Evolutionary conservation across 1,140 invertebrate genomes (phyloP).

Genomic region (Drosophila pseudoananassae): DNA sequence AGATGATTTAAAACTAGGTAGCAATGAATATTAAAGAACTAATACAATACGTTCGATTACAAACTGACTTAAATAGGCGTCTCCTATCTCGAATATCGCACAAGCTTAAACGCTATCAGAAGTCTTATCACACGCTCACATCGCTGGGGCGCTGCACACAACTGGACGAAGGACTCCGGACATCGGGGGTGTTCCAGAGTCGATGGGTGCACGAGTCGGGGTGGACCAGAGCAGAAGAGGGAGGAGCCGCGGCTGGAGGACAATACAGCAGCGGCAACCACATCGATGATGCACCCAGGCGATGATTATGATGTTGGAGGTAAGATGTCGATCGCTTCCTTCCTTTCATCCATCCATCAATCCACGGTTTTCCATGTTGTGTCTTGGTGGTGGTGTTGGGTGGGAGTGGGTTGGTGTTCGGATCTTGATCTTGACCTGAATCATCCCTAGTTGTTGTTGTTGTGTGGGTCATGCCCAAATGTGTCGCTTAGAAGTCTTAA

Average conservation of each 20-base stretch:
- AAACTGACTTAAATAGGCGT: slow-evolving; percentile 77
- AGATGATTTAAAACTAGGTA: slow-evolving; percentile 67
- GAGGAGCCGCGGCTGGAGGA: slow-evolving; percentile 76
- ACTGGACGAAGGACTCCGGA: slow-evolving; percentile 19
- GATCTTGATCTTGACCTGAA: slow-evolving; percentile 35
- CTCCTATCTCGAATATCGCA: slow-evolving; percentile 53
- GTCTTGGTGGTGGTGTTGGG: slow-evolving; percentile 16
- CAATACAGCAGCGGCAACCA: slow-evolving; percentile 78
- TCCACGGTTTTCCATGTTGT: slow-evolving; percentile 32
- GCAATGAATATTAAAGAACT: slow-evolving; percentile 71
- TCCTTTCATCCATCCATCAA: slow-evolving; percentile 41
- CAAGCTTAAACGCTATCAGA: slow-evolving; percentile 73
- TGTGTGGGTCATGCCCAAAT: slow-evolving; percentile 66
- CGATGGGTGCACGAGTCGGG: slow-evolving; percentile 69
- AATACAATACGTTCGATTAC: slow-evolving; percentile 79
- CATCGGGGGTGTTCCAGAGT: slow-evolving; percentile 34
- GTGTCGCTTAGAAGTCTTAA: slow-evolving; percentile 67
- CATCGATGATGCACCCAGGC: slow-evolving; percentile 70
- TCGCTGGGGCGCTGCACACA: slow-evolving; percentile 47
- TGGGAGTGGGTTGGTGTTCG: slow-evolving; percentile 31
- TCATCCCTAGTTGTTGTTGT: slow-evolving; percentile 32
- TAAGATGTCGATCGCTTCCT: slow-evolving; percentile 14
- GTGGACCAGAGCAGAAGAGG: slow-evolving; percentile 78
- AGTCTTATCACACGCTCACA: slow-evolving; percentile 79
- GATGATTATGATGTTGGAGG: slow-evolving; percentile 9